Conservation (phyloP, 2,113 vertebrate genomes). For the Acrocephalus arundinaceus region DNA sequence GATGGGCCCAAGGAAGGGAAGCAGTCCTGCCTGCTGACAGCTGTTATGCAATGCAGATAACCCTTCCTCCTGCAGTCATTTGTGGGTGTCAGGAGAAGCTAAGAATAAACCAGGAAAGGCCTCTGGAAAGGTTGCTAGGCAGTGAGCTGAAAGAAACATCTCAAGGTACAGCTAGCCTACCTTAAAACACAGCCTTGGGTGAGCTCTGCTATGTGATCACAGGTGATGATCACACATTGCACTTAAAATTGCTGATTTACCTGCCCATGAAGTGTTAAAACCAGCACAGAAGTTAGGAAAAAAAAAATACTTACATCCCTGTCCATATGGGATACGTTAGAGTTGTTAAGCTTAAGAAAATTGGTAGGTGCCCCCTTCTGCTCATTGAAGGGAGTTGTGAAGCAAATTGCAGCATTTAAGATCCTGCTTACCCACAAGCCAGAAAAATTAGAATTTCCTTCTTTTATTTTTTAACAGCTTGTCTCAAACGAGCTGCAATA, state of each 20-base stretch:
- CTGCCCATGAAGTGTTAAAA: not conserved
- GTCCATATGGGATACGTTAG: not conserved
- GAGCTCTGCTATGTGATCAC: not conserved
- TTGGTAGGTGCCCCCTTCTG: not conserved
- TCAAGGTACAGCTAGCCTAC: not conserved
- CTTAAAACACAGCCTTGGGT: not conserved
- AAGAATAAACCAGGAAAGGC: constrained; percentile 34
- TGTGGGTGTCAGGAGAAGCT: not conserved
- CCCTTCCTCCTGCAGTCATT: not conserved
- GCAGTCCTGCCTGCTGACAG: not conserved
- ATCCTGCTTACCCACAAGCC: not conserved
- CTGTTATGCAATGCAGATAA: not conserved
- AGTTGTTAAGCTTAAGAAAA: not conserved
- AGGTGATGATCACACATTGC: not conserved
- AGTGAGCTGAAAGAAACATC: not conserved
- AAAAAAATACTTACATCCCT: not conserved
- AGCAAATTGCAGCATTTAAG: not conserved
- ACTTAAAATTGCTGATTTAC: not conserved
- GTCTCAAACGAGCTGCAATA: not conserved
- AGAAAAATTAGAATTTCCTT: not conserved
- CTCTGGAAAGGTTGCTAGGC: not conserved
- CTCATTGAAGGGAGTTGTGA: not conserved
- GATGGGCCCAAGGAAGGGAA: not conserved
- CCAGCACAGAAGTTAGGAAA: not conserved
- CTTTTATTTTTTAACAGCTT: not conserved